phyloP scores from a whole-genome alignment of 2,797 vertebrate species.

The Fundulus diaphanus region DNA sequence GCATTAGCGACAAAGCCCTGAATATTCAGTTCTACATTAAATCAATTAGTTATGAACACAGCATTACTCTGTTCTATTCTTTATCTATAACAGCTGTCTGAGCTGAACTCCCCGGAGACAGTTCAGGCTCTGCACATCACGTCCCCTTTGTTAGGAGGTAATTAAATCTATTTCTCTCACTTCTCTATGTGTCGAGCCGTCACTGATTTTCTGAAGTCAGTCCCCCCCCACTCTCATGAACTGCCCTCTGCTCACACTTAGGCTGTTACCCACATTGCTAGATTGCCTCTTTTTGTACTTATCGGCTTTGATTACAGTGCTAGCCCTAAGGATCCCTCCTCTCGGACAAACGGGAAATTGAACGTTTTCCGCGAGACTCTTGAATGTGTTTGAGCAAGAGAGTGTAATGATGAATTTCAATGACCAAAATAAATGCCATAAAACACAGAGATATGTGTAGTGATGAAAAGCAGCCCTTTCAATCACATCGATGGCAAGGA shows the following conservation, averaged over 20 bases:
- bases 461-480: slow-evolving; percentile 56
- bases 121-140: slow-evolving; percentile 47
- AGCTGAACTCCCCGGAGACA: slow-evolving; percentile 56
- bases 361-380: slow-evolving; percentile 12
- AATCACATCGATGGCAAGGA: slow-evolving; percentile 37
- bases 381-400: slow-evolving; percentile 17
- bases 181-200: slow-evolving; percentile 37
- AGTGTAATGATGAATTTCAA: slow-evolving; percentile 34
- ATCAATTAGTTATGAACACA: slow-evolving; percentile 70
- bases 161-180: slow-evolving; percentile 71
- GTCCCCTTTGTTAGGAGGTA: slow-evolving; percentile 67
- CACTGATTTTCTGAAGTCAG: slow-evolving; percentile 47
- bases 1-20: slow-evolving; percentile 42
- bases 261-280: slow-evolving; percentile 46
- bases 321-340: slow-evolving; percentile 35
- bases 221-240: slow-evolving; percentile 9
- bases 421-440: slow-evolving; percentile 28
- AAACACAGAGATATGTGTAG: slow-evolving; percentile 33
- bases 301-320: slow-evolving; percentile 51
- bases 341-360: slow-evolving; percentile 32
- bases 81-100: slow-evolving; percentile 62
- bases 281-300: slow-evolving; percentile 48
- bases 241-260: slow-evolving; percentile 34
- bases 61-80: slow-evolving; percentile 46
- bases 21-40: slow-evolving; percentile 63